Conservation (phyloP, 2,888 invertebrate genomes). For the Philereme vetulata region DNA sequence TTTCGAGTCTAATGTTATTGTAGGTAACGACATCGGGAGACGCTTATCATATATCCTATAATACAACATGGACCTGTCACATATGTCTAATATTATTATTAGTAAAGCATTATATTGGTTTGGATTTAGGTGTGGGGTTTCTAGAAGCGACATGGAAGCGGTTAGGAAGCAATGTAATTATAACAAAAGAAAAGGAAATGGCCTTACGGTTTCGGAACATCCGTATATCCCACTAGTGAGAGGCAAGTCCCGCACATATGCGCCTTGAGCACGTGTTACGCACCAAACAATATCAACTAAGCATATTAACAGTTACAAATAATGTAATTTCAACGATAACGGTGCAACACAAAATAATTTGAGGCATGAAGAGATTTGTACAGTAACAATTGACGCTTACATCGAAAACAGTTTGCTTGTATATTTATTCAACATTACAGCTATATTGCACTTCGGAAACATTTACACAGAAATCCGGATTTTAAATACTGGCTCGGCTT, state of each 20-base stretch:
- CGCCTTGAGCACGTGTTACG: too few relatives aligned
- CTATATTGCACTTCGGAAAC: slow-evolving; percentile 77
- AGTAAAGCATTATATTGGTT: slow-evolving; percentile 68
- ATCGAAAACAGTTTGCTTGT: slow-evolving; percentile 41
- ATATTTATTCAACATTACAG: slow-evolving; percentile 63
- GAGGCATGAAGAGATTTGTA: slow-evolving; percentile 32
- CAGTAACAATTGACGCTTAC: slow-evolving; percentile 33
- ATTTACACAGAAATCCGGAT: slow-evolving; percentile 77
- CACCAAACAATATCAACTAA: slow-evolving; percentile 53
- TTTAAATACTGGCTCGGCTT: slow-evolving; percentile 82
- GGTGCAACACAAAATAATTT: slow-evolving; percentile 50
- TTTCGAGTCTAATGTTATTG: slow-evolving; percentile 71
- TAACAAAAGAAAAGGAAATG: too few relatives aligned
- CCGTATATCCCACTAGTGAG: too few relatives aligned
- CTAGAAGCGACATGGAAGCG: slow-evolving; percentile 72
- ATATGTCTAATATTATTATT: slow-evolving; percentile 65
- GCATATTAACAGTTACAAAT: slow-evolving; percentile 50
- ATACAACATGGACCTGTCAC: slow-evolving; percentile 81
- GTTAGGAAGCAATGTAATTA: slow-evolving; percentile 62
- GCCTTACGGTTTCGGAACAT: too few relatives aligned
- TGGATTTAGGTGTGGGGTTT: slow-evolving; percentile 58
- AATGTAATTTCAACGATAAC: slow-evolving; percentile 44
- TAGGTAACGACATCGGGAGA: slow-evolving; percentile 76
- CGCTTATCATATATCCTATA: slow-evolving; percentile 67
- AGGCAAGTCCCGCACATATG: too few relatives aligned